Evolutionary conservation across 2,797 vertebrate species (phyloP).

Genomic region (Enteromius viviparus): DNA sequence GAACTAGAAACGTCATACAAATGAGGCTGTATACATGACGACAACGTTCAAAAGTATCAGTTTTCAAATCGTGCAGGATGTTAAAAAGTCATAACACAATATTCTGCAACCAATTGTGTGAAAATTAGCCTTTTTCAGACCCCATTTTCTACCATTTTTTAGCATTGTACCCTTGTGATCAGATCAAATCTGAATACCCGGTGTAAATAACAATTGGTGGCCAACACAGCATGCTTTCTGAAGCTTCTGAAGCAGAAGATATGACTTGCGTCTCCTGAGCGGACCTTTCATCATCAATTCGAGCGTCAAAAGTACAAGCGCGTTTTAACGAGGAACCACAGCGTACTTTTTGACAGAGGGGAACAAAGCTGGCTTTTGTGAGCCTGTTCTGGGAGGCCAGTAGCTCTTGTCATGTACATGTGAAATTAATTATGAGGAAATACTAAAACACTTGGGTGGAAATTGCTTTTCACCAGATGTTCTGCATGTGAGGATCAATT

Average conservation of each 20-base stretch:
- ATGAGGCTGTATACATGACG: too few species aligned
- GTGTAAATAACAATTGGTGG: slow-evolving; percentile 36
- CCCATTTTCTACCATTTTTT: neutral
- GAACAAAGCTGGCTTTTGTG: slow-evolving; percentile 86
- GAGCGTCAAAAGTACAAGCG: slow-evolving; percentile 60
- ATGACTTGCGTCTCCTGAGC: slow-evolving; percentile 66
- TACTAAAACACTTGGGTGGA: slow-evolving; percentile 87
- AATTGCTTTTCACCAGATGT: slow-evolving; percentile 87
- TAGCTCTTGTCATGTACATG: slow-evolving; percentile 84
- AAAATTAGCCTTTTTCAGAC: neutral
- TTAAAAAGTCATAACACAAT: too few species aligned
- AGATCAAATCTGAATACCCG: neutral
- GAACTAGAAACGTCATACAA: too few species aligned
- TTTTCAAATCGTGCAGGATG: too few species aligned
- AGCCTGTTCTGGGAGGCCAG: slow-evolving; percentile 78
- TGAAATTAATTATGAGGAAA: slow-evolving; percentile 89
- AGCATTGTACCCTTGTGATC: neutral
- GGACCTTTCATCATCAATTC: slow-evolving; percentile 67
- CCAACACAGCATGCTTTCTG: slow-evolving; percentile 56
- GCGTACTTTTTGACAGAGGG: slow-evolving; percentile 69
- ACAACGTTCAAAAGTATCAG: too few species aligned
- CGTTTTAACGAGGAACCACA: slow-evolving; percentile 72
- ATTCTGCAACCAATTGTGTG: too few species aligned
- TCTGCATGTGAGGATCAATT: slow-evolving; percentile 83
- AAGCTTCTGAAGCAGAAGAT: slow-evolving; percentile 61